Conservation (phyloP, 2,797 vertebrate genomes). For the Kryptopterus vitreolus region DNA sequence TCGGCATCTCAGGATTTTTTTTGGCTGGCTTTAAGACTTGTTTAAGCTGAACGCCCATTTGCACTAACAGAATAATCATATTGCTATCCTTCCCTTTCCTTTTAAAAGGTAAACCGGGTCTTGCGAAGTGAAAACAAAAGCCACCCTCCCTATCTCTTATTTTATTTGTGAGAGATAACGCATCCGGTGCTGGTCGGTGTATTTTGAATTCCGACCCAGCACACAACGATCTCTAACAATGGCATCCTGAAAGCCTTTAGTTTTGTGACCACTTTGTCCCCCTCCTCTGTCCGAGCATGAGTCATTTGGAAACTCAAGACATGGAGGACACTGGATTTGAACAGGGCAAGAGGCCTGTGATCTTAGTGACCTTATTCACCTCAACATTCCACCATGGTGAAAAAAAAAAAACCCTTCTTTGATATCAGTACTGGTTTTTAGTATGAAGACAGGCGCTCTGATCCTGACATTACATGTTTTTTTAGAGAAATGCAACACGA, state of each 20-base stretch:
- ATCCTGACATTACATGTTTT: slow-evolving; percentile 80
- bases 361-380: slow-evolving; percentile 79
- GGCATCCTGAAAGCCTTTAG: slow-evolving; percentile 65
- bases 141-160: not conserved
- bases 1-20: slow-evolving; percentile 63
- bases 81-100: not conserved
- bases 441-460: slow-evolving; percentile 73
- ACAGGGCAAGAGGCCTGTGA: slow-evolving; percentile 65
- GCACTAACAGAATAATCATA: slow-evolving; percentile 20
- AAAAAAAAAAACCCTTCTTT: slow-evolving; percentile 61
- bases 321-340: slow-evolving; percentile 66
- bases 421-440: slow-evolving; percentile 75
- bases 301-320: slow-evolving; percentile 50
- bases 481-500: slow-evolving; percentile 65
- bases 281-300: slow-evolving; percentile 51
- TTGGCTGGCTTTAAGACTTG: slow-evolving; percentile 67
- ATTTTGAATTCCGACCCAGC: slow-evolving; percentile 64
- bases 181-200: slow-evolving; percentile 40
- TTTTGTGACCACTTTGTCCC: slow-evolving; percentile 47
- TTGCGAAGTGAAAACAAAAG: not conserved
- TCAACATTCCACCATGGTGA: slow-evolving; percentile 61
- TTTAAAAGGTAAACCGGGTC: not conserved
- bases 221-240: slow-evolving; percentile 62
- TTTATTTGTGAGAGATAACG: slow-evolving; percentile 19
- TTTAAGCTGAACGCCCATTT: slow-evolving; percentile 33